Evolutionary conservation across 2,797 vertebrate species (phyloP).

Genomic region (Jordanella pulchra): DNA sequence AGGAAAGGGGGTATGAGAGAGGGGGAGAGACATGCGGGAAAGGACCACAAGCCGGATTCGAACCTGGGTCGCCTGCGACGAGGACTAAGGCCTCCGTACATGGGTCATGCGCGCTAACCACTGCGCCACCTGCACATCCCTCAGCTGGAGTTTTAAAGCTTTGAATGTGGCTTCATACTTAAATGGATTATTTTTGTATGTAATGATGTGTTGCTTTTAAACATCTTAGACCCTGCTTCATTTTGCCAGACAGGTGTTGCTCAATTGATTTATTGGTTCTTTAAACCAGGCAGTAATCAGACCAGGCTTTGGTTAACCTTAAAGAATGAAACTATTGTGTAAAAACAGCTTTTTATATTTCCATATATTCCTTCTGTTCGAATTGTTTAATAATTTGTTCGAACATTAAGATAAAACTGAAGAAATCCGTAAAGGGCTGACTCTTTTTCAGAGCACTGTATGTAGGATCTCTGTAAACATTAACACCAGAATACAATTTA

Average conservation of each 20-base stretch:
- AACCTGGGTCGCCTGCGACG: too few relatives aligned
- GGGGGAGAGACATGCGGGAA: too few relatives aligned
- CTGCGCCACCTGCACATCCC: too few relatives aligned
- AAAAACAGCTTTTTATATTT: background rate
- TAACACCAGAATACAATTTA: background rate
- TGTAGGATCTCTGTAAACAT: background rate
- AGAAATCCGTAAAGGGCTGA: background rate
- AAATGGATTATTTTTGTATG: background rate
- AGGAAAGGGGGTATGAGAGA: too few relatives aligned
- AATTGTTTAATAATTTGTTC: background rate
- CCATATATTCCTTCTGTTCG: background rate
- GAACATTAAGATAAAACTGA: background rate
- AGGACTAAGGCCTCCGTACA: too few relatives aligned
- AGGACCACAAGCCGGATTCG: too few relatives aligned
- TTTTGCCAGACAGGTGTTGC: background rate
- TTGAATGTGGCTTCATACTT: background rate
- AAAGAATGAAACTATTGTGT: background rate
- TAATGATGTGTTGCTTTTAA: background rate
- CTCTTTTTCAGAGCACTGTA: background rate
- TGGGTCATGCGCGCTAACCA: too few relatives aligned
- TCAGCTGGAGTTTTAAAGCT: background rate
- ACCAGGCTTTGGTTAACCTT: background rate
- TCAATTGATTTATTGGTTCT: background rate
- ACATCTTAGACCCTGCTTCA: background rate
- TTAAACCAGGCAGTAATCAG: background rate